Percentiles rank a stretch among this genome's conserved stretches.
Conservation (phyloP, 2,797 vertebrate genomes). For the Prionace glauca region DNA sequence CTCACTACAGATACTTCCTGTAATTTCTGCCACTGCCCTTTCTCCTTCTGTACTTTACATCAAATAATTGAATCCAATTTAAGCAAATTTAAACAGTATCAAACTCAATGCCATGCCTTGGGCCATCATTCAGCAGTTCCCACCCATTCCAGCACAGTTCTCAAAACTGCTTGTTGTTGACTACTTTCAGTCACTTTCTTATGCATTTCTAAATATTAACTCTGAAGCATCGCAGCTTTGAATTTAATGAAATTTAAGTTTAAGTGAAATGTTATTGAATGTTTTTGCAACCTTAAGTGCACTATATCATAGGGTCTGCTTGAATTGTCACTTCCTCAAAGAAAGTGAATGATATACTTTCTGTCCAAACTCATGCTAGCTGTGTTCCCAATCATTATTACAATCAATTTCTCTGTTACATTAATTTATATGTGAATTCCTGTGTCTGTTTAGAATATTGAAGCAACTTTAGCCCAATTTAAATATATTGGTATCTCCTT, state of each 20-base stretch:
- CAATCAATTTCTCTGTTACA: background rate
- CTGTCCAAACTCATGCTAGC: background rate
- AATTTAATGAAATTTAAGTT: background rate
- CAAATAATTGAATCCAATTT: background rate
- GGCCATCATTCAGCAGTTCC: background rate
- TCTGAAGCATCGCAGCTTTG: background rate
- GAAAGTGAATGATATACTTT: background rate
- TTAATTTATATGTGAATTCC: background rate
- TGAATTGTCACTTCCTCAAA: background rate
- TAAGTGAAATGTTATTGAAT: background rate
- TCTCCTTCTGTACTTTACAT: background rate
- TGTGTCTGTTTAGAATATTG: background rate
- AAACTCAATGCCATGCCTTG: background rate
- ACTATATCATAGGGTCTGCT: background rate
- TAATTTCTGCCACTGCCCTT: background rate
- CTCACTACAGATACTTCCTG: background rate
- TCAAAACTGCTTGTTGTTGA: too few relatives aligned
- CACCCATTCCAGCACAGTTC: background rate
- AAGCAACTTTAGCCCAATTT: background rate
- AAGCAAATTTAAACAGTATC: background rate
- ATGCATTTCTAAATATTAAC: background rate
- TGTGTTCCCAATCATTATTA: background rate
- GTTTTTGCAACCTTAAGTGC: background rate
- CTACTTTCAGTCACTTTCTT: background rate
- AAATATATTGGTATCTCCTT: background rate